Percentiles rank a stretch among this genome's conserved stretches.
These are phyloP conservation scores for Tachina fera DNA, from an alignment of 2,888 invertebrate species.

Conservation along the genomic window DNA sequence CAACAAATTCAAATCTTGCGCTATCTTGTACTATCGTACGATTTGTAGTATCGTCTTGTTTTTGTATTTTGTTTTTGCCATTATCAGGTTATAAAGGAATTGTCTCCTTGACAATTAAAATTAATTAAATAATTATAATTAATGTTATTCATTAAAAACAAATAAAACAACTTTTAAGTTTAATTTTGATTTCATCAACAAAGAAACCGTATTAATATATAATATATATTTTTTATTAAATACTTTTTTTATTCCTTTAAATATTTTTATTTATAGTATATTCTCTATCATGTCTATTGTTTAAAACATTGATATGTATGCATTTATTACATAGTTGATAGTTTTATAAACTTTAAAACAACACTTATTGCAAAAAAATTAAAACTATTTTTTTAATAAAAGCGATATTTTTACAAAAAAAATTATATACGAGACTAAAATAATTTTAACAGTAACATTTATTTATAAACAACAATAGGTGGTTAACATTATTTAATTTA, in stretches of 20 bases:
- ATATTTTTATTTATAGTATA: slow-evolving; percentile 55
- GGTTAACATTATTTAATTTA: slow-evolving; percentile 59
- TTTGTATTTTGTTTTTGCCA: no score
- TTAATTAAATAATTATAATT: no score
- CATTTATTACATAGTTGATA: slow-evolving; percentile 67
- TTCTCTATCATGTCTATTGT: slow-evolving; percentile 46
- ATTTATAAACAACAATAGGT: slow-evolving; percentile 61
- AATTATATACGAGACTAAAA: slow-evolving; percentile 20
- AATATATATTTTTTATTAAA: slow-evolving; percentile 81
- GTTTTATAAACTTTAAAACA: slow-evolving; percentile 40
- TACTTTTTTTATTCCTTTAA: slow-evolving; percentile 69
- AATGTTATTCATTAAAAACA: neutral
- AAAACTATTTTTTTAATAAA: slow-evolving; percentile 15
- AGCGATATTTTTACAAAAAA: slow-evolving; percentile 44
- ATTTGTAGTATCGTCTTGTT: no score
- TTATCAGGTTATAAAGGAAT: no score
- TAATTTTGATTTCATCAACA: slow-evolving; percentile 76
- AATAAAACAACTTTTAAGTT: slow-evolving; percentile 41
- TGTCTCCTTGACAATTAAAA: no score
- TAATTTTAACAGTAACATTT: slow-evolving; percentile 50
- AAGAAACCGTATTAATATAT: slow-evolving; percentile 81
- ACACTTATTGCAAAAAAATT: slow-evolving; percentile 44
- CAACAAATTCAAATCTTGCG: no score
- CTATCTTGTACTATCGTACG: no score
- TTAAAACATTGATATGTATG: slow-evolving; percentile 73